phyloP scores from a whole-genome alignment of 2,888 invertebrate genomes.

The Liopterus haemorrhoidalis region DNA sequence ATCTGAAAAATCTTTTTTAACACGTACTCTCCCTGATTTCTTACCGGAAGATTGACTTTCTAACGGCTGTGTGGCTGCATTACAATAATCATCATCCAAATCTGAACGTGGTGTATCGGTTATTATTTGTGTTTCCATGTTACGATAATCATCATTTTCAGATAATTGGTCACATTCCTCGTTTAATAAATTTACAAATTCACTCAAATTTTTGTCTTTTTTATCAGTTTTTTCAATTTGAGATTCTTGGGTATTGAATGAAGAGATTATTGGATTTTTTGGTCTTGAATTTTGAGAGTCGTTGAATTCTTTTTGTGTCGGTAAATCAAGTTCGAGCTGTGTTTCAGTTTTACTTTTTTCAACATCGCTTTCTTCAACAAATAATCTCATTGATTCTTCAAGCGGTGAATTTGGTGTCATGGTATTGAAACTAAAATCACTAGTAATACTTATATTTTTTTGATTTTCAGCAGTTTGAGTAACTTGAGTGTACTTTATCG shows the following conservation, averaged over 20 bases:
- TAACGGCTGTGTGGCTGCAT: no score
- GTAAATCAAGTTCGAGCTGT: constrained; percentile 29
- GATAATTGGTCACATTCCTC: constrained; percentile 15
- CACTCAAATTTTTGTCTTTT: no score
- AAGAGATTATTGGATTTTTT: constrained; percentile 19
- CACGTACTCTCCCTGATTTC: background rate
- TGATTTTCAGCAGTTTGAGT: no score
- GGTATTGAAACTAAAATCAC: no score
- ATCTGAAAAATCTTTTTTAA: constrained; percentile 18
- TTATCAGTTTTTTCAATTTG: no score
- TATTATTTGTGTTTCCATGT: background rate
- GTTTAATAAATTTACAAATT: constrained; percentile 12
- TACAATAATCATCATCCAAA: background rate
- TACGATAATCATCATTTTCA: constrained; percentile 5
- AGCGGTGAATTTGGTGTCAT: no score
- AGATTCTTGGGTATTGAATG: no score
- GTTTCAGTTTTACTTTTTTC: constrained; percentile 29
- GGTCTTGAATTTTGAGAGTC: constrained; percentile 20
- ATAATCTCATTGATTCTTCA: no score
- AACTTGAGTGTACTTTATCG: no score
- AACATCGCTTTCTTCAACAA: background rate
- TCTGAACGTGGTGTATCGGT: background rate
- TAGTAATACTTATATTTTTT: no score
- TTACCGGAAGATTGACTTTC: background rate
- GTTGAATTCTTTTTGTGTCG: constrained; percentile 19